Conservation (phyloP, 2,888 invertebrate species). For the Phanerotoma sp. region DNA sequence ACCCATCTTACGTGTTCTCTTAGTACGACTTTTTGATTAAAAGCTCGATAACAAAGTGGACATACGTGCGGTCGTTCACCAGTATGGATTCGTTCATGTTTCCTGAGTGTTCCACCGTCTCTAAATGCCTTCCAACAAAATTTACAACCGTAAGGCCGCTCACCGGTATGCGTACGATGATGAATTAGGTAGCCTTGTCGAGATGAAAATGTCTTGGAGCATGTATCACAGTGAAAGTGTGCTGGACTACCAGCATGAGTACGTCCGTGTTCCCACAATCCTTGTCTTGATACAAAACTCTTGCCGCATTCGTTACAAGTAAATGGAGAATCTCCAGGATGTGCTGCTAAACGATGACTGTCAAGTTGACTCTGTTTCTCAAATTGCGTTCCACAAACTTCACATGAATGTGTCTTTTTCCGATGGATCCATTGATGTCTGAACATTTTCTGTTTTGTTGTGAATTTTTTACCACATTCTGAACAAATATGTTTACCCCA, state of each 20-base stretch:
- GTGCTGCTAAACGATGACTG: constrained; percentile 55
- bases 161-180: constrained; percentile 60
- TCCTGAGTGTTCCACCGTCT: constrained; percentile 60
- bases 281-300: constrained; percentile 57
- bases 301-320: constrained; percentile 58
- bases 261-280: constrained; percentile 58
- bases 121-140: constrained; percentile 62
- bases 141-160: constrained; percentile 60
- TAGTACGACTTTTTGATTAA: constrained; percentile 62
- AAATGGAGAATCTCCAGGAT: constrained; percentile 56
- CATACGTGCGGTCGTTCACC: constrained; percentile 62
- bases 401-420: constrained; percentile 57
- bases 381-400: constrained; percentile 56
- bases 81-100: constrained; percentile 61
- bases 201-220: constrained; percentile 60
- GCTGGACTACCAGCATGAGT: constrained; percentile 57
- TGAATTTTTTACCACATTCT: constrained; percentile 57
- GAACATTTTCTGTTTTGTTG: constrained; percentile 59
- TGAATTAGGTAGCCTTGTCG: constrained; percentile 60
- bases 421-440: constrained; percentile 59
- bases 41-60: constrained; percentile 60
- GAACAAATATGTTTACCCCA: constrained; percentile 56
- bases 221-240: constrained; percentile 58
- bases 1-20: constrained; percentile 61
- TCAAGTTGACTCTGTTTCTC: constrained; percentile 55